phyloP scores from a whole-genome alignment of 1,140 invertebrate species.

The Drosophila bocqueti region DNA sequence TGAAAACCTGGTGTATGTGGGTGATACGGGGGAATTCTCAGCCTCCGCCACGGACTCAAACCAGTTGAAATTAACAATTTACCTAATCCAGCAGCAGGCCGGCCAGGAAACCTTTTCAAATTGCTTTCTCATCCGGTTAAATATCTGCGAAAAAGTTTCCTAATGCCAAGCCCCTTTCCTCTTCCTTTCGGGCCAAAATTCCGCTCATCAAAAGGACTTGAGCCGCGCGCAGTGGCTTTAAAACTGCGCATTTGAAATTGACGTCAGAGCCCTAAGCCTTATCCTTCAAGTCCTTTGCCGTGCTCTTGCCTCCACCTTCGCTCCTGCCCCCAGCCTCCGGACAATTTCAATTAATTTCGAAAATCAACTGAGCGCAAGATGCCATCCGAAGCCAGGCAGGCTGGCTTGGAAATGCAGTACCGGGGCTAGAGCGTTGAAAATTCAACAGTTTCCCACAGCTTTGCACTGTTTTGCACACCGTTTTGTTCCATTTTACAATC shows the following conservation, averaged over 20 bases:
- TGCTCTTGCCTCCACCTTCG: not conserved
- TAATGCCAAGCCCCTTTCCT: conserved; percentile 23
- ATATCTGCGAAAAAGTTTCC: conserved; percentile 33
- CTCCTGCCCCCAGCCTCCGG: conserved; percentile 25
- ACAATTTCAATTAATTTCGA: conserved; percentile 80
- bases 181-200: conserved; percentile 1
- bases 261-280: conserved; percentile 60
- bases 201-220: conserved; percentile 24
- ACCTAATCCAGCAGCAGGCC: conserved; percentile 29
- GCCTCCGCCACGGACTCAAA: not conserved
- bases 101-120: conserved; percentile 39
- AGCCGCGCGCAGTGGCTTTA: conserved; percentile 29
- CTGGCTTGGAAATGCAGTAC: conserved; percentile 43
- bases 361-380: conserved; percentile 68
- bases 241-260: conserved; percentile 68
- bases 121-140: conserved; percentile 42
- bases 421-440: conserved; percentile 20
- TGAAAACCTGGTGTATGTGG: conserved; percentile 1
- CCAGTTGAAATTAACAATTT: conserved; percentile 41
- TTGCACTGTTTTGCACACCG: conserved; percentile 10
- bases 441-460: conserved; percentile 45
- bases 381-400: conserved; percentile 37
- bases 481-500: conserved; percentile 54
- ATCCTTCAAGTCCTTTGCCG: conserved; percentile 22
- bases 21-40: not conserved